These are phyloP conservation scores for Watsonalla cultraria DNA, from an alignment of 2,888 invertebrate genomes.

Conservation along the genomic window DNA sequence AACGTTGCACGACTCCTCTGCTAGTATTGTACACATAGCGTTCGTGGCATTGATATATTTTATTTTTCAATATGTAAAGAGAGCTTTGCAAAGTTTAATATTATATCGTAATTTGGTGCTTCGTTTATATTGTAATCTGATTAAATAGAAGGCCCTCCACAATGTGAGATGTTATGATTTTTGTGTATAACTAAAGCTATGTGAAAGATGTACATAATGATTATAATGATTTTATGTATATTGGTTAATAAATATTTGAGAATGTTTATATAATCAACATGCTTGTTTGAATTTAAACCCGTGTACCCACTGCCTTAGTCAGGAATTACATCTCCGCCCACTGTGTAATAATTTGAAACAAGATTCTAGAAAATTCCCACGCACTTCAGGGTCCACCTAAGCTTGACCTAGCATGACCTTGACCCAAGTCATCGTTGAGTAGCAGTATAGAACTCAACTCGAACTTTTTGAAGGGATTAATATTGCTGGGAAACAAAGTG, in stretches of 20 bases:
- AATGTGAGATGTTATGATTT: constrained; percentile 68
- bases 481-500: no score
- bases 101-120: constrained; percentile 63
- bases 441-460: no score
- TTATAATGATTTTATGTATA: constrained; percentile 76
- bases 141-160: constrained; percentile 75
- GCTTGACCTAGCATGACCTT: no score
- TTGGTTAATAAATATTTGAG: constrained; percentile 79
- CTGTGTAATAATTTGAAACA: no score
- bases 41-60: constrained; percentile 33
- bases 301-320: no score
- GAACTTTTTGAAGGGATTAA: no score
- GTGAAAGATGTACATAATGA: constrained; percentile 75
- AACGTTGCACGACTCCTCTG: constrained; percentile 27
- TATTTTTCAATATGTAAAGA: constrained; percentile 51
- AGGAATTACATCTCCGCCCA: no score
- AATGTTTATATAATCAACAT: constrained; percentile 76
- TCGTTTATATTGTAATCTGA: constrained; percentile 55
- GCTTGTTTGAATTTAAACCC: constrained; percentile 29
- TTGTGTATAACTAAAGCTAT: constrained; percentile 73
- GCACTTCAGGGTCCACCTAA: no score
- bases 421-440: no score
- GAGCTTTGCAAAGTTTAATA: constrained; percentile 66
- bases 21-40: constrained; percentile 22
- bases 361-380: no score